phyloP scores from a whole-genome alignment of 2,797 vertebrate species.

The Avahi laniger region DNA sequence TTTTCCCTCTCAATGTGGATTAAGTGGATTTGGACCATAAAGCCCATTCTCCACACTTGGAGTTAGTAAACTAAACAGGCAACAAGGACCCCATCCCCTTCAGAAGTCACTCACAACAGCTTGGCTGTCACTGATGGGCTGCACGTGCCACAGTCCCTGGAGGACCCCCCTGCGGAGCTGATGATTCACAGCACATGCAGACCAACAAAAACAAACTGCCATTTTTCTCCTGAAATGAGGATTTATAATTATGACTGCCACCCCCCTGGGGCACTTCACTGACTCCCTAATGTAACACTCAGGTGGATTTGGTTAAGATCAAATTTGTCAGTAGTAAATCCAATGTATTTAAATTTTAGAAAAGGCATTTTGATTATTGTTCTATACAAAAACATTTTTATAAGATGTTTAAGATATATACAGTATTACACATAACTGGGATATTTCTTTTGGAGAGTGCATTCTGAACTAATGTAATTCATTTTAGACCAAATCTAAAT shows the following conservation, averaged over 20 bases:
- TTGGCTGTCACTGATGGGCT: not conserved
- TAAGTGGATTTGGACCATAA: not conserved
- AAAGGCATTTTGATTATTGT: conserved; percentile 18
- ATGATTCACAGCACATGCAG: not conserved
- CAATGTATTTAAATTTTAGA: not conserved
- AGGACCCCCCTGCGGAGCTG: not conserved
- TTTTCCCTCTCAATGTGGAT: not conserved
- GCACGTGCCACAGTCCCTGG: not conserved
- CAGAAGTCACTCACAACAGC: not conserved
- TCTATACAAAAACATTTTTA: conserved; percentile 18
- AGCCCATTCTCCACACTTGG: not conserved
- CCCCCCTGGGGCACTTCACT: not conserved
- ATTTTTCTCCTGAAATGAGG: conserved; percentile 14
- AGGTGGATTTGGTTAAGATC: conserved; percentile 14
- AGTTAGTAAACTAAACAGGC: not conserved
- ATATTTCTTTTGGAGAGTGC: not conserved
- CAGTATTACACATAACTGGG: not conserved
- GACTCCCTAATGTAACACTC: not conserved
- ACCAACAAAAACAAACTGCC: conserved; percentile 42
- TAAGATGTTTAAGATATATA: not conserved
- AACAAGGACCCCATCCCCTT: not conserved
- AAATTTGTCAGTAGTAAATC: conserved; percentile 22
- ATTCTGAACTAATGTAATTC: not conserved
- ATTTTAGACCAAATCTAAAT: not conserved
- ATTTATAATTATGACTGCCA: not conserved